phyloP scores from a whole-genome alignment of 2,888 invertebrate genomes.

The Proisotoma minuta region DNA sequence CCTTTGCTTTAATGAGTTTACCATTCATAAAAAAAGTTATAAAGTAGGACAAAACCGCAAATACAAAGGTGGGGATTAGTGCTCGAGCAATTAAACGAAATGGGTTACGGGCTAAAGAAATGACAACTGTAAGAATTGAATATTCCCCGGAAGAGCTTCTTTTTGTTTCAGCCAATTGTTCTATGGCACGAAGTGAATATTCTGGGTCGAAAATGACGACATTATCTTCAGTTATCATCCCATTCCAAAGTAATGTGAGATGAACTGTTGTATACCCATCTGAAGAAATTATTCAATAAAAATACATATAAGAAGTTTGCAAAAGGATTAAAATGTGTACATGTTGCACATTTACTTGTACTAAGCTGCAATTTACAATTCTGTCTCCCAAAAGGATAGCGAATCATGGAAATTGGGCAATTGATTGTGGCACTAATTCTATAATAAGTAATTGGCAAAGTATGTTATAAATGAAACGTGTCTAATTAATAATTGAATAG shows the following conservation, averaged over 20 bases:
- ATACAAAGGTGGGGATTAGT: conserved; percentile 31
- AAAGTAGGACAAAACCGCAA: conserved; percentile 33
- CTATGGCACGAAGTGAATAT: conserved; percentile 26
- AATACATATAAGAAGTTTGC: not conserved
- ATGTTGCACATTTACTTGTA: conserved; percentile 34
- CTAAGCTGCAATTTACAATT: conserved; percentile 33
- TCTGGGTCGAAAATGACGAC: conserved; percentile 32
- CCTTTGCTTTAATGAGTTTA: not conserved
- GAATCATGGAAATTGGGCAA: conserved; percentile 37
- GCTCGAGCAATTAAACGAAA: conserved; percentile 29
- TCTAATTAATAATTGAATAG: not conserved
- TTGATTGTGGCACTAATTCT: conserved; percentile 31
- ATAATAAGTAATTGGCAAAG: not conserved
- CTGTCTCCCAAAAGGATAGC: conserved; percentile 44
- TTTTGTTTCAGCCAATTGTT: conserved; percentile 27
- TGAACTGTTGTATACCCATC: conserved; percentile 40
- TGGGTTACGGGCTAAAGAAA: conserved; percentile 33
- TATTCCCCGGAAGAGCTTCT: conserved; percentile 35
- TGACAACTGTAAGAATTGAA: conserved; percentile 27
- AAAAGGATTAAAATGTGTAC: not conserved
- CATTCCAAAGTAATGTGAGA: conserved; percentile 40
- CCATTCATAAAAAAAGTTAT: conserved; percentile 30
- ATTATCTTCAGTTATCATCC: conserved; percentile 27
- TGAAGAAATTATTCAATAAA: conserved; percentile 1
- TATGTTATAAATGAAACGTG: not conserved